Conservation (phyloP, 2,113 vertebrate genomes). For the Trochalopteron elliotii region DNA sequence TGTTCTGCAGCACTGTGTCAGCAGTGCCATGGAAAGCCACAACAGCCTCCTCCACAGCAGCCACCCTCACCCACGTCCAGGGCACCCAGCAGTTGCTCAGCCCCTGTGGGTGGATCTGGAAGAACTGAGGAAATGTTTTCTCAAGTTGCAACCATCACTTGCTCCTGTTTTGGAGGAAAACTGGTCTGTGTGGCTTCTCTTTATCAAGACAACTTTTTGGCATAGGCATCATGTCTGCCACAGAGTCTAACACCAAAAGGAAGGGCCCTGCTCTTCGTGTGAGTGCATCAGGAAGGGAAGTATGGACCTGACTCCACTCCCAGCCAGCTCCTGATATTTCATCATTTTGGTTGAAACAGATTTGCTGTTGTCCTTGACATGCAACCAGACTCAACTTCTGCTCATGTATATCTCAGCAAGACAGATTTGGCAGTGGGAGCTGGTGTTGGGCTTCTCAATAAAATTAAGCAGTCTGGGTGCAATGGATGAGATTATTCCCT, state of each 20-base stretch:
- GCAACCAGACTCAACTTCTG: slow-evolving; percentile 4
- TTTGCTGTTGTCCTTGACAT: slow-evolving; percentile 34
- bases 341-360: background rate
- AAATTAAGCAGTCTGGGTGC: slow-evolving; percentile 56
- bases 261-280: background rate
- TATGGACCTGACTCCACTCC: background rate
- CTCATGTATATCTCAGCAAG: slow-evolving; percentile 36
- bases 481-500: slow-evolving; percentile 47
- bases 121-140: background rate
- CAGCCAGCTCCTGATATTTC: background rate
- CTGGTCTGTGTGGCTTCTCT: background rate
- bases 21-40: background rate
- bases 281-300: background rate
- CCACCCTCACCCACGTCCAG: background rate
- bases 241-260: background rate
- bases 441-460: slow-evolving; percentile 35
- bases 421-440: slow-evolving; percentile 39
- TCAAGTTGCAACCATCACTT: background rate
- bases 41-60: background rate
- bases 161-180: background rate
- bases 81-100: background rate
- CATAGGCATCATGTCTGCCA: background rate
- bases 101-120: background rate
- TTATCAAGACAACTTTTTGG: background rate
- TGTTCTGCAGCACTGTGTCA: background rate